Evolutionary conservation across 2,888 invertebrate genomes (phyloP).

Genomic region (Heliconius aoede): DNA sequence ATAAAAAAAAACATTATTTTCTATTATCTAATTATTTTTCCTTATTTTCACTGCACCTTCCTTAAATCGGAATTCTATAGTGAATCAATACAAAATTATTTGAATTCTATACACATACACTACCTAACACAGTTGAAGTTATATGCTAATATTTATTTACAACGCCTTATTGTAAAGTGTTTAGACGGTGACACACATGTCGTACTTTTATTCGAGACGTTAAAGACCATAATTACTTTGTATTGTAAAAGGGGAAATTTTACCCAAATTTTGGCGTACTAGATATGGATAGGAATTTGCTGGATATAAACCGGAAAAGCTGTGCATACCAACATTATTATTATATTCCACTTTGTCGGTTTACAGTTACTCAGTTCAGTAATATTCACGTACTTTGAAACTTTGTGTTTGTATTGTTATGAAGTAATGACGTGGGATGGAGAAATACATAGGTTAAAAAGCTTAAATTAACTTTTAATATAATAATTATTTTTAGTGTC

Average conservation of each 20-base stretch:
- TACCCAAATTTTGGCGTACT: constrained; percentile 32
- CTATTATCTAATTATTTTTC: not conserved
- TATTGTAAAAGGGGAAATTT: constrained; percentile 13
- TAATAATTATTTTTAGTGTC: not conserved
- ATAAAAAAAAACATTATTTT: not conserved
- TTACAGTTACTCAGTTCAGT: constrained; percentile 55
- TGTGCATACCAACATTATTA: constrained; percentile 59
- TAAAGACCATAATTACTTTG: constrained; percentile 21
- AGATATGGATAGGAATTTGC: constrained; percentile 46
- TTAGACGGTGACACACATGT: not conserved
- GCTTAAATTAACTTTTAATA: not conserved
- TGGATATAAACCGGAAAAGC: constrained; percentile 61
- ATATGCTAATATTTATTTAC: constrained; percentile 36
- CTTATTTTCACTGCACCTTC: constrained; percentile 6
- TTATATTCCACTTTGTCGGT: constrained; percentile 54
- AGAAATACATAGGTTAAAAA: not conserved
- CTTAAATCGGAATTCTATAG: constrained; percentile 2
- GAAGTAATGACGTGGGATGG: not conserved
- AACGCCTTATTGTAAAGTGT: constrained; percentile 27
- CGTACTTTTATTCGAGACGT: not conserved
- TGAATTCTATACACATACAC: constrained; percentile 9
- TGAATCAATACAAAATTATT: constrained; percentile 19
- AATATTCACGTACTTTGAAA: constrained; percentile 46
- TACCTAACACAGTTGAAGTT: constrained; percentile 33
- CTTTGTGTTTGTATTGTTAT: constrained; percentile 6